Evolutionary conservation across 1,140 invertebrate genomes (phyloP).

Genomic region (Dreissena polymorpha): DNA sequence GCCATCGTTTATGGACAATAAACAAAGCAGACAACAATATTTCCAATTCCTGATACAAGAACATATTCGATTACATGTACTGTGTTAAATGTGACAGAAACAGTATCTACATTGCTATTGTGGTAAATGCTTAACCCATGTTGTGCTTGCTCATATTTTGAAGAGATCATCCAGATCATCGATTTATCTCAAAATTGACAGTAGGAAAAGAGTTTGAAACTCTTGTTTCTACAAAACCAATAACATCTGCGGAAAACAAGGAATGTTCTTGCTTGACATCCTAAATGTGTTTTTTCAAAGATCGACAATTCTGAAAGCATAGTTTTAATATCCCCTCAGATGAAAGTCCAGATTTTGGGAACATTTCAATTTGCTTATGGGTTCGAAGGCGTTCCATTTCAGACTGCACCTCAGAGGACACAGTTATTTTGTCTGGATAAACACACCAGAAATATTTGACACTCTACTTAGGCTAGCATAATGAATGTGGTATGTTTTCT

Average conservation of each 20-base stretch:
- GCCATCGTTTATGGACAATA: conserved; percentile 20
- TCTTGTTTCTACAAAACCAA: conserved; percentile 34
- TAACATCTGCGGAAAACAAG: conserved; percentile 13
- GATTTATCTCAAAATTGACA: background rate
- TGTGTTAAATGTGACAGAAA: background rate
- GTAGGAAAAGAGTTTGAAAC: background rate
- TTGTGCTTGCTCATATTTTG: background rate
- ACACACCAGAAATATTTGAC: background rate
- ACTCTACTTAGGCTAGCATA: conserved; percentile 1
- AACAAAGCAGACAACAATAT: background rate
- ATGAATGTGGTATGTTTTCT: background rate
- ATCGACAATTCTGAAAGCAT: too few relatives aligned
- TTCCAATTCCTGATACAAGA: background rate
- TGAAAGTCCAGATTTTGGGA: too few relatives aligned
- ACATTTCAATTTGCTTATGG: background rate
- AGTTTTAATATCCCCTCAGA: too few relatives aligned
- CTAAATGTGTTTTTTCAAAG: conserved; percentile 13
- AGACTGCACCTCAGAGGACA: background rate
- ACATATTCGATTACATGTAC: background rate
- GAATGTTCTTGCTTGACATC: conserved; percentile 13
- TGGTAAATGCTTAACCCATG: conserved; percentile 5
- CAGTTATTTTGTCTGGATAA: background rate
- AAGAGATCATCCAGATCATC: background rate
- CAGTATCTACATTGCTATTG: background rate
- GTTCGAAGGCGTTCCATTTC: background rate